Conservation (phyloP, 1,140 invertebrate genomes). For the Lepidurus arcticus region DNA sequence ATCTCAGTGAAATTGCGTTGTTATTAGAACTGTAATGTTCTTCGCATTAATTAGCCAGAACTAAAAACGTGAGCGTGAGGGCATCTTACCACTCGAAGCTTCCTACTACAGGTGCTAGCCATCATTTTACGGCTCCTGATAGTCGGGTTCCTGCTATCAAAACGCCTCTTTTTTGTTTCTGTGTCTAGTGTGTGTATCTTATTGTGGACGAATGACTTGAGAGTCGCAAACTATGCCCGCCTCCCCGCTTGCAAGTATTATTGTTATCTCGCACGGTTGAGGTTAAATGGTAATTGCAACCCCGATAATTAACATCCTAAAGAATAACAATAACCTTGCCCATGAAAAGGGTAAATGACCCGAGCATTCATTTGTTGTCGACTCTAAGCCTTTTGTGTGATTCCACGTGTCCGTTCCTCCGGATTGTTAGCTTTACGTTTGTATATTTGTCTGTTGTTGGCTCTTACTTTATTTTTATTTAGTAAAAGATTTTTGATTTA, state of each 20-base stretch:
- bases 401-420: too few species aligned
- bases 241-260: not conserved
- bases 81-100: not conserved
- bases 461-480: not conserved
- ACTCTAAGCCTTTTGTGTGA: too few species aligned
- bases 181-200: not conserved
- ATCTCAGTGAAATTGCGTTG: not conserved
- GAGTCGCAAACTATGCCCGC: not conserved
- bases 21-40: not conserved
- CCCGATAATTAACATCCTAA: not conserved
- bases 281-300: constrained; percentile 15
- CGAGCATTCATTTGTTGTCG: not conserved
- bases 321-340: not conserved
- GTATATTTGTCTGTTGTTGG: not conserved
- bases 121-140: not conserved
- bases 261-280: constrained; percentile 1
- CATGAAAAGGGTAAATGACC: not conserved
- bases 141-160: not conserved
- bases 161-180: not conserved
- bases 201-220: not conserved
- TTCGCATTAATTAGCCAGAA: not conserved
- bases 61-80: constrained; percentile 6
- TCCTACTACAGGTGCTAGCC: not conserved
- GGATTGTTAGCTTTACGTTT: not conserved
- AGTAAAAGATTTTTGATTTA: not conserved